Evolutionary conservation across 1,140 invertebrate species (phyloP).

Genomic region (Drosophila sp.): DNA sequence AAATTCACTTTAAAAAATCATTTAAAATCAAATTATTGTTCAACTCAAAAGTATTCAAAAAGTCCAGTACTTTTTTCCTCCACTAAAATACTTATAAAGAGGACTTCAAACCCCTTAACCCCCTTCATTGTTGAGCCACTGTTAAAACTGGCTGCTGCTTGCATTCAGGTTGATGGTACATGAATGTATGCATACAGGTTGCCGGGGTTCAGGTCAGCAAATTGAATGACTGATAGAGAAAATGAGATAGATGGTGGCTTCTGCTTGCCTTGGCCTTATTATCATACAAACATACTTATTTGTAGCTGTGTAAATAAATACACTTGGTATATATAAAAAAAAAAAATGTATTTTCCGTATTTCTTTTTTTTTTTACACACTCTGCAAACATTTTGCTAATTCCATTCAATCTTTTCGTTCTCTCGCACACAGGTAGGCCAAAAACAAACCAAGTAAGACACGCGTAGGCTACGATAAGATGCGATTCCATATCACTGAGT

Average conservation of each 20-base stretch:
- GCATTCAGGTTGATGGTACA: conserved; percentile 4
- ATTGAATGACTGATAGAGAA: conserved; percentile 17
- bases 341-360: neutral
- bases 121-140: neutral
- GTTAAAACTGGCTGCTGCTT: neutral
- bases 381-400: conserved; percentile 16
- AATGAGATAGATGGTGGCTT: conserved; percentile 6
- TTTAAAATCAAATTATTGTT: no score
- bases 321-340: neutral
- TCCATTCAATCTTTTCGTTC: conserved; percentile 10
- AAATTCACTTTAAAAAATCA: no score
- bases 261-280: conserved; percentile 15
- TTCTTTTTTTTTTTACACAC: neutral
- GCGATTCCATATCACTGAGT: neutral
- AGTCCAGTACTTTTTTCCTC: no score
- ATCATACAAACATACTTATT: neutral
- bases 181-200: conserved; percentile 10
- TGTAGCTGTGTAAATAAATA: neutral
- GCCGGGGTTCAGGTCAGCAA: conserved; percentile 1
- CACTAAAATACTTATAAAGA: neutral
- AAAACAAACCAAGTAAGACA: conserved; percentile 35
- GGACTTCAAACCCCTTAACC: neutral
- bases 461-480: conserved; percentile 31
- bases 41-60: no score
- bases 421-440: neutral